Evolutionary conservation across 2,888 invertebrate species (phyloP).

Genomic region (Geotrupes spiniger): DNA sequence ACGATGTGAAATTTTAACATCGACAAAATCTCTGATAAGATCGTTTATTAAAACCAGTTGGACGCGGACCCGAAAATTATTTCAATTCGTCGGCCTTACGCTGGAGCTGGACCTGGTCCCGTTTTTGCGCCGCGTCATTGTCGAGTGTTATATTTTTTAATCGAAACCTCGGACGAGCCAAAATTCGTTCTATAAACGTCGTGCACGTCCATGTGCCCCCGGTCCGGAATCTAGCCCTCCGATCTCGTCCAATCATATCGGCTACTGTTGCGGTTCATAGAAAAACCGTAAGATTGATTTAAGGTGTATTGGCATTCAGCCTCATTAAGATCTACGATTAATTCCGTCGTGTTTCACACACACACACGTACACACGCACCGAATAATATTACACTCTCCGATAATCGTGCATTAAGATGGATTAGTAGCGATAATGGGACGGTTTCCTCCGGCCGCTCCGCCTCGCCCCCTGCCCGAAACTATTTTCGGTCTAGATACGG

Average conservation of each 20-base stretch:
- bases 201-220: too few relatives aligned
- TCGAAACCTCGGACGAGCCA: constrained; percentile 30
- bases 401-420: too few relatives aligned
- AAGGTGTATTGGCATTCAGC: constrained; percentile 36
- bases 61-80: too few relatives aligned
- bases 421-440: too few relatives aligned
- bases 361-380: too few relatives aligned
- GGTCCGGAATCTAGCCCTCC: constrained; percentile 35
- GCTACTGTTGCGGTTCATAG: constrained; percentile 38
- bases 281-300: constrained; percentile 37
- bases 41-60: too few relatives aligned
- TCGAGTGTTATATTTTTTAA: constrained; percentile 39
- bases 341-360: constrained; percentile 6
- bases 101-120: not conserved
- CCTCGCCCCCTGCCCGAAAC: too few relatives aligned
- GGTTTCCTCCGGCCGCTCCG: too few relatives aligned
- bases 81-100: constrained; percentile 14
- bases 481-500: too few relatives aligned
- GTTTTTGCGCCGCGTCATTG: constrained; percentile 36
- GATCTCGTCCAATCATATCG: constrained; percentile 36
- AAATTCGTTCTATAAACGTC: constrained; percentile 21
- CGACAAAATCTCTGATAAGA: too few relatives aligned
- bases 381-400: too few relatives aligned
- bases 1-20: too few relatives aligned
- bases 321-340: constrained; percentile 41